Evolutionary conservation across 2,888 invertebrate species (phyloP).

Genomic region (Cosmia pyralina): DNA sequence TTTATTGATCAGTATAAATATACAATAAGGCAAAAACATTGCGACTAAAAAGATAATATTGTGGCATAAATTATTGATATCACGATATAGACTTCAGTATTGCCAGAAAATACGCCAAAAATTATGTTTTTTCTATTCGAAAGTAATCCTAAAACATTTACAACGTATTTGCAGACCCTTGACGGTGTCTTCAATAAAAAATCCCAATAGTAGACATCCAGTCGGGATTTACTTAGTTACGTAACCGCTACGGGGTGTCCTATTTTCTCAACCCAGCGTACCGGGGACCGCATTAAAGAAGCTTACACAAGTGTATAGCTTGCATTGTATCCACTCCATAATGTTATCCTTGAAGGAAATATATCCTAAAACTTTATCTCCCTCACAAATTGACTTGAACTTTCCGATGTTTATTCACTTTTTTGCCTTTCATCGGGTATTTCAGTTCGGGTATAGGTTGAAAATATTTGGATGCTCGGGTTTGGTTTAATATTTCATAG

Average conservation of each 20-base stretch:
- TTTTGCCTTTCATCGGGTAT: slow-evolving; percentile 32
- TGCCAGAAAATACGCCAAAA: background rate
- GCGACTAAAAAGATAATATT: background rate
- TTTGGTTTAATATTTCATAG: slow-evolving; percentile 17
- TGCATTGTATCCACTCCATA: slow-evolving; percentile 55
- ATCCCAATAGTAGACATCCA: slow-evolving; percentile 34
- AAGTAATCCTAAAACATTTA: slow-evolving; percentile 4
- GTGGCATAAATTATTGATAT: background rate
- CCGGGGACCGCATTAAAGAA: slow-evolving; percentile 56
- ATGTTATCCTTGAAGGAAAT: slow-evolving; percentile 45
- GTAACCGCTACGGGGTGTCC: slow-evolving; percentile 53
- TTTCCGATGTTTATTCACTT: slow-evolving; percentile 20
- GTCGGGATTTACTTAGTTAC: slow-evolving; percentile 54
- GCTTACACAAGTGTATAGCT: slow-evolving; percentile 58
- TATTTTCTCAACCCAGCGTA: slow-evolving; percentile 60
- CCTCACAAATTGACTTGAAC: slow-evolving; percentile 37
- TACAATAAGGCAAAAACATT: background rate
- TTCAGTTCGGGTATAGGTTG: slow-evolving; percentile 6
- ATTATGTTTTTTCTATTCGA: background rate
- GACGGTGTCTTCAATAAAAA: slow-evolving; percentile 20
- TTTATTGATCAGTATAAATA: background rate
- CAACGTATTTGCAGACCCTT: slow-evolving; percentile 17
- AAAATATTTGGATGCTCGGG: slow-evolving; percentile 22
- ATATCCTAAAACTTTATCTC: slow-evolving; percentile 53
- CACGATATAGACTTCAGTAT: background rate